A percentile compares a stretch with the other conserved stretches of the same genome.
Evolutionary conservation across 2,113 vertebrate species (phyloP).

Genomic region (Dicentrarchus labrax): DNA sequence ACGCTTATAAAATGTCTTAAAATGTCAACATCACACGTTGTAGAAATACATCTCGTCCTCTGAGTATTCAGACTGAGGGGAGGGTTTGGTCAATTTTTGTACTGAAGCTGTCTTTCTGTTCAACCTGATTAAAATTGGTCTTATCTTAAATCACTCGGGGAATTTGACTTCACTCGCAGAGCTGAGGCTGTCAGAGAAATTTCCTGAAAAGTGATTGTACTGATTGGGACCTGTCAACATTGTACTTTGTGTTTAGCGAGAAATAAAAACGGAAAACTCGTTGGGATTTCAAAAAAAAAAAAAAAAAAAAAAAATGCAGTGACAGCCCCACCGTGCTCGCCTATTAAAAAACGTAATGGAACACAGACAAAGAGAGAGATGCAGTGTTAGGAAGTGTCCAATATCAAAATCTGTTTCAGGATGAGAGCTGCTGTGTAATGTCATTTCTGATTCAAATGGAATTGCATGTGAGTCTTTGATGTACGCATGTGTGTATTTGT

Average conservation of each 20-base stretch:
- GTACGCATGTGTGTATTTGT: conserved; percentile 38
- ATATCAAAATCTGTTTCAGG: conserved; percentile 71
- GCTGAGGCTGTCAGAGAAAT: conserved; percentile 31
- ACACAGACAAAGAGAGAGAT: conserved; percentile 35
- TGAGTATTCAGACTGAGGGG: not conserved
- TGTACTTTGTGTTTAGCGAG: conserved; percentile 34
- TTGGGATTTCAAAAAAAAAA: conserved; percentile 4
- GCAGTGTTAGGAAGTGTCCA: conserved; percentile 46
- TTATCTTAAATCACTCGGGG: conserved; percentile 17
- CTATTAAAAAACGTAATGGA: conserved; percentile 25
- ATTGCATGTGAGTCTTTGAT: conserved; percentile 60
- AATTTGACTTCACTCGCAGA: not conserved
- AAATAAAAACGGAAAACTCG: conserved; percentile 29
- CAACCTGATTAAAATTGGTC: conserved; percentile 27
- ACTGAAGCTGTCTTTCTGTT: not conserved
- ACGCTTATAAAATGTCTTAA: not conserved
- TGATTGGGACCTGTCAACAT: conserved; percentile 49
- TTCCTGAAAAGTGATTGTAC: conserved; percentile 24
- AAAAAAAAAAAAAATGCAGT: not conserved
- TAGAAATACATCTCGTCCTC: not conserved
- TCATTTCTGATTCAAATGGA: conserved; percentile 65
- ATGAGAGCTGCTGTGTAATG: conserved; percentile 66
- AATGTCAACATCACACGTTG: not conserved
- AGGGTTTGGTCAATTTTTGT: conserved; percentile 4
- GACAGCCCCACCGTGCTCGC: conserved; percentile 5